Evolutionary conservation across 2,113 vertebrate species (phyloP).

Genomic region (Lynx canadensis): DNA sequence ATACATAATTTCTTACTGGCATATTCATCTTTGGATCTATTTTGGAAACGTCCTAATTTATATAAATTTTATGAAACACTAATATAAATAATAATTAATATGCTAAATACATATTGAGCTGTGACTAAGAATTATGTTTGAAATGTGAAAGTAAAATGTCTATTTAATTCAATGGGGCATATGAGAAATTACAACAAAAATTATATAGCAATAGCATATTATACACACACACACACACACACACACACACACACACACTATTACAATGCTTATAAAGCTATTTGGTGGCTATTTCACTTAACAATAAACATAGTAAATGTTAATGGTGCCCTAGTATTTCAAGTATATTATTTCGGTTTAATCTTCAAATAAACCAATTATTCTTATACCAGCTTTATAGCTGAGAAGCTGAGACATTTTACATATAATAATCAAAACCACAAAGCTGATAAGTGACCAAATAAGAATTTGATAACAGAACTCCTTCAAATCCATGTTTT

Average conservation of each 20-base stretch:
- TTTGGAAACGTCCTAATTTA: constrained; percentile 7
- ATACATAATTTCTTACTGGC: background rate
- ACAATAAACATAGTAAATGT: background rate
- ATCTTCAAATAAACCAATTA: background rate
- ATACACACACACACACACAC: background rate
- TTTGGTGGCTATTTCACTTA: background rate
- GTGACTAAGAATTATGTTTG: background rate
- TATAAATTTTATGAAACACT: background rate
- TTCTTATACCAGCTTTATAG: background rate
- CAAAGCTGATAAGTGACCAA: background rate
- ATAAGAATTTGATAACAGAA: background rate
- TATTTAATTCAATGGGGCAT: background rate
- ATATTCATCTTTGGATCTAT: constrained; percentile 1
- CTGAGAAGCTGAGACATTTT: background rate
- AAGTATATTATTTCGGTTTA: background rate
- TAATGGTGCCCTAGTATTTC: background rate
- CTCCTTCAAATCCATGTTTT: background rate
- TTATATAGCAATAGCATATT: background rate
- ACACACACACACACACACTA: background rate
- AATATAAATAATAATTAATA: background rate
- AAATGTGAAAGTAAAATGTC: background rate
- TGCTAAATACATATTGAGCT: background rate
- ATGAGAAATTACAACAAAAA: background rate
- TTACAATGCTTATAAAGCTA: background rate
- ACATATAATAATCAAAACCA: background rate